Evolutionary conservation across 2,888 invertebrate genomes (phyloP).

Genomic region (Stictocephala bisonia): DNA sequence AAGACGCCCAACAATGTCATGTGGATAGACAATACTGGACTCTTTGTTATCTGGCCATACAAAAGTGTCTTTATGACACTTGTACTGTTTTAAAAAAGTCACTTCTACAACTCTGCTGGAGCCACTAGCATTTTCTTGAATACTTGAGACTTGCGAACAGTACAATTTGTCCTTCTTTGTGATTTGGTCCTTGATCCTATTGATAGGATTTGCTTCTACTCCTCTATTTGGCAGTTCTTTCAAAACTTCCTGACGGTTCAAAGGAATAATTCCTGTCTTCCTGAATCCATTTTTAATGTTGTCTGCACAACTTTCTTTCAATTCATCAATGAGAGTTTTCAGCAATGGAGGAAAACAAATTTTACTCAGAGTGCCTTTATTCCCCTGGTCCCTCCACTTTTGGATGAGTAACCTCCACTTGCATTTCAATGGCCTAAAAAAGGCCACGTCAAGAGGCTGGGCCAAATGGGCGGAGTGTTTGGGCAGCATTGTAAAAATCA

Average conservation of each 20-base stretch:
- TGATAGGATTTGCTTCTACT: background rate
- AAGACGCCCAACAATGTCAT: too few species aligned
- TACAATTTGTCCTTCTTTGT: too few species aligned
- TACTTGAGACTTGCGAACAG: too few species aligned
- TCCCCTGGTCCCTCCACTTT: constrained; percentile 6
- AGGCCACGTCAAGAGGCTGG: background rate
- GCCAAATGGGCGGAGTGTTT: background rate
- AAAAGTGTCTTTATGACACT: too few species aligned
- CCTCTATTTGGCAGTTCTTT: background rate
- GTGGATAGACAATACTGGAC: too few species aligned
- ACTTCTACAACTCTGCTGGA: too few species aligned
- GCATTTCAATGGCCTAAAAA: background rate
- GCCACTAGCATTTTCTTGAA: too few species aligned
- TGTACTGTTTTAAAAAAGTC: too few species aligned
- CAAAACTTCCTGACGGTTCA: background rate
- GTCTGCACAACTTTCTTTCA: background rate
- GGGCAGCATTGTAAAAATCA: background rate
- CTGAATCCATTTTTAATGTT: constrained; percentile 16
- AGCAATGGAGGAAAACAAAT: background rate
- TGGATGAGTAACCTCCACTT: too few species aligned
- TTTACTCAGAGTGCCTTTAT: constrained; percentile 6
- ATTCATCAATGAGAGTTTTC: background rate
- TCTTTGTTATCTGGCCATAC: too few species aligned
- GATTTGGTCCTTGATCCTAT: too few species aligned
- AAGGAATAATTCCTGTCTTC: constrained; percentile 16